phyloP scores from a whole-genome alignment of 2,888 invertebrate species.

The Doris montereyensis region DNA sequence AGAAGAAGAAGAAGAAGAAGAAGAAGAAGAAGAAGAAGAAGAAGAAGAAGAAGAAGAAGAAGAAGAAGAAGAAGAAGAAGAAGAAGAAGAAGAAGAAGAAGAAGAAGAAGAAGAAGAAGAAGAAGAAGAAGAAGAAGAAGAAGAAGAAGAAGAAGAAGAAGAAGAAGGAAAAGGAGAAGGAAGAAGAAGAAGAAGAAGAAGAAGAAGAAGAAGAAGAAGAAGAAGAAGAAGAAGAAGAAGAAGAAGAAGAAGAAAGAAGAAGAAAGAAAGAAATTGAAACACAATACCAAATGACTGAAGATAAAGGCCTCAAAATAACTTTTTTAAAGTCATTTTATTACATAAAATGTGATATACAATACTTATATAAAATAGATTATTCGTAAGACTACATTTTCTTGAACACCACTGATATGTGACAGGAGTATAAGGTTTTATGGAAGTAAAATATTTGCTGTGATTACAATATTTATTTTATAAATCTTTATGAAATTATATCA shows the following conservation, averaged over 20 bases:
- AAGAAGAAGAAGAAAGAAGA: not conserved
- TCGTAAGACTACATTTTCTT: too few relatives aligned
- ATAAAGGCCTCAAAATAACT: too few relatives aligned
- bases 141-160: not conserved
- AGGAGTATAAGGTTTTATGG: too few relatives aligned
- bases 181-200: not conserved
- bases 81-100: not conserved
- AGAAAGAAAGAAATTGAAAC: too few relatives aligned
- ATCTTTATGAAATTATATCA: too few relatives aligned
- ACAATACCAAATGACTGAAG: too few relatives aligned
- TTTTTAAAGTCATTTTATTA: too few relatives aligned
- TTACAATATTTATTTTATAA: too few relatives aligned
- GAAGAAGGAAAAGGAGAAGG: not conserved
- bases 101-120: not conserved
- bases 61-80: not conserved
- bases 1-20: not conserved
- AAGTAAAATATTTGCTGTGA: too few relatives aligned
- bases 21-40: not conserved
- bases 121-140: not conserved
- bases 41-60: not conserved
- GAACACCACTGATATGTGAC: too few relatives aligned
- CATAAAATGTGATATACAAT: too few relatives aligned
- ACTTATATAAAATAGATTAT: too few relatives aligned
- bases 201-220: not conserved
- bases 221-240: not conserved